phyloP scores from a whole-genome alignment of 2,797 vertebrate species.

The Brachyalestes nurse region DNA sequence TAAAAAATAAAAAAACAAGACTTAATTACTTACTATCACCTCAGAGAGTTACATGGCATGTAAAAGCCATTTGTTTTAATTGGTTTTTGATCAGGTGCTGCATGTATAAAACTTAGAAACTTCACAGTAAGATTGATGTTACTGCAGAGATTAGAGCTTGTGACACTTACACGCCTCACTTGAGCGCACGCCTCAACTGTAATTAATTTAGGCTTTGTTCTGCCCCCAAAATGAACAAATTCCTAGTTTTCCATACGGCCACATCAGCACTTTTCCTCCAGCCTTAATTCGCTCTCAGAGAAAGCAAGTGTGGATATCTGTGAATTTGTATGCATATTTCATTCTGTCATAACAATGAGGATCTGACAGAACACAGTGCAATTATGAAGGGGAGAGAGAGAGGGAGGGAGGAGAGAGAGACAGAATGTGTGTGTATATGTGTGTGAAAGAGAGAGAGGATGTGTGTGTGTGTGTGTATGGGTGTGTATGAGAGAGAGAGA shows the following conservation, averaged over 20 bases:
- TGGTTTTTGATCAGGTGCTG: slow-evolving; percentile 6
- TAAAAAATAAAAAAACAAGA: neutral
- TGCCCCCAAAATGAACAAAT: slow-evolving; percentile 8
- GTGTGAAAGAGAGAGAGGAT: too few relatives aligned
- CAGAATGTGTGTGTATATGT: too few relatives aligned
- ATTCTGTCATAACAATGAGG: slow-evolving; percentile 7
- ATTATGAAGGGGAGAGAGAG: neutral
- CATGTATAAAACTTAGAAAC: neutral
- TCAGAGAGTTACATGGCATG: neutral
- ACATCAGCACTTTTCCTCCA: slow-evolving; percentile 14
- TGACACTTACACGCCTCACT: slow-evolving; percentile 26
- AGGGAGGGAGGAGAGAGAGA: slow-evolving; percentile 28
- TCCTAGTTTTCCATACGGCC: slow-evolving; percentile 12
- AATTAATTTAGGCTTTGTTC: slow-evolving; percentile 12
- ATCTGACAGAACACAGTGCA: slow-evolving; percentile 12
- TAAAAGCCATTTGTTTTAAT: neutral
- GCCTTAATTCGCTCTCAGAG: neutral
- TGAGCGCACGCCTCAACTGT: neutral
- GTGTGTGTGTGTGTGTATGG: too few relatives aligned
- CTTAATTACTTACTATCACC: neutral
- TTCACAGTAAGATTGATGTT: slow-evolving; percentile 1
- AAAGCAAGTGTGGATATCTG: neutral
- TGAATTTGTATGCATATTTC: slow-evolving; percentile 13
- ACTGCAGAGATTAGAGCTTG: neutral
- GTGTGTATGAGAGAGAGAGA: too few relatives aligned